Evolutionary conservation across 2,113 vertebrate species (phyloP).

Genomic region (Zosterops lateralis): DNA sequence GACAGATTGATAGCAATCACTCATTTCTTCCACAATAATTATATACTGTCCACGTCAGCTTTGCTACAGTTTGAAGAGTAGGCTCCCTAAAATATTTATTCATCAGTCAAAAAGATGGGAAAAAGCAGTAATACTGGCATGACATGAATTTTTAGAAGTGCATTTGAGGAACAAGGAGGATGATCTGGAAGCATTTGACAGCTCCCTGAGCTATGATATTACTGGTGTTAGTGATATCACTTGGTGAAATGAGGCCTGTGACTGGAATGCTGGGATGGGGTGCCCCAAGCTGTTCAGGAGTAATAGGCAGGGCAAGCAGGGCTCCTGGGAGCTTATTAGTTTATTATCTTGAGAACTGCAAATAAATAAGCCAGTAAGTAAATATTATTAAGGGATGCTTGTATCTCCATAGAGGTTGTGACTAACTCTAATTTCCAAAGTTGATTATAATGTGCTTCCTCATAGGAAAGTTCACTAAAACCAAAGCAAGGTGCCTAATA

Average conservation of each 20-base stretch:
- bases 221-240: background rate
- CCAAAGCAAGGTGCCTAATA: background rate
- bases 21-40: background rate
- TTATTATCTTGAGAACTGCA: constrained; percentile 42
- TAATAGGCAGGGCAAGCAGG: background rate
- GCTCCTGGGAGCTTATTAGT: background rate
- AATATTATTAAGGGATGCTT: background rate
- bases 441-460: background rate
- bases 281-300: background rate
- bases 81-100: background rate
- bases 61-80: background rate
- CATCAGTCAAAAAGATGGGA: background rate
- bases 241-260: background rate
- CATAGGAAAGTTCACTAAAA: background rate
- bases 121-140: background rate
- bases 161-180: background rate
- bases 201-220: background rate
- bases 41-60: background rate
- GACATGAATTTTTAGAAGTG: background rate
- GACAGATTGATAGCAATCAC: background rate
- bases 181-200: background rate
- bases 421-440: background rate
- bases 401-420: background rate
- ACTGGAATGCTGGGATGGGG: background rate
- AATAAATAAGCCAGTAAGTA: constrained; percentile 59